Evolutionary conservation across 2,888 invertebrate genomes (phyloP).

Genomic region (Pocota personata): DNA sequence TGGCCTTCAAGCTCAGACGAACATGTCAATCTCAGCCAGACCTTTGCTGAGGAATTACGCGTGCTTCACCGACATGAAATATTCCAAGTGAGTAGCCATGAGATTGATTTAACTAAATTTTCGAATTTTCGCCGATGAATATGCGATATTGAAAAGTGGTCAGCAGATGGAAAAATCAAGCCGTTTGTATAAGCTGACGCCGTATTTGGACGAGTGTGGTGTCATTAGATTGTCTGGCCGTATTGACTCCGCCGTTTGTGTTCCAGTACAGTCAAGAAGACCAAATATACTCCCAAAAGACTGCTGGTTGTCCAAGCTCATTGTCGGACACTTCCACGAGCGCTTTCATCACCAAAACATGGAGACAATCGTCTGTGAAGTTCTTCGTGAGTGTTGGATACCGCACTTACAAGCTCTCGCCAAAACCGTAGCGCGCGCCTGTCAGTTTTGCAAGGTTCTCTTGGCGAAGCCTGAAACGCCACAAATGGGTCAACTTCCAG

Average conservation of each 20-base stretch:
- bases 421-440: too few species aligned
- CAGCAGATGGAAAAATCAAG: neutral
- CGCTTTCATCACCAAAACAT: neutral
- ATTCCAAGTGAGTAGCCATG: conserved; percentile 13
- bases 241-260: neutral
- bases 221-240: neutral
- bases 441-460: too few species aligned
- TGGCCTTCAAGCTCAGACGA: too few species aligned
- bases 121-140: conserved; percentile 2
- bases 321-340: neutral
- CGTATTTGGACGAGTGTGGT: neutral
- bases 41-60: too few species aligned
- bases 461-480: too few species aligned
- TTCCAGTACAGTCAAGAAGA: neutral
- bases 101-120: conserved; percentile 15
- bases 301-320: neutral
- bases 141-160: neutral
- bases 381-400: neutral
- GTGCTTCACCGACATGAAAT: neutral
- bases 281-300: neutral
- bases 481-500: neutral
- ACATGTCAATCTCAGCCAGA: too few species aligned
- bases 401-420: too few species aligned
- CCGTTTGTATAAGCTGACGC: neutral
- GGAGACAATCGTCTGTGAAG: too few species aligned